Evolutionary conservation across 2,113 vertebrate species (phyloP), one percentile per base, ranked within the genome.

Genomic region (Microcebus lehilahytsara): DNA sequence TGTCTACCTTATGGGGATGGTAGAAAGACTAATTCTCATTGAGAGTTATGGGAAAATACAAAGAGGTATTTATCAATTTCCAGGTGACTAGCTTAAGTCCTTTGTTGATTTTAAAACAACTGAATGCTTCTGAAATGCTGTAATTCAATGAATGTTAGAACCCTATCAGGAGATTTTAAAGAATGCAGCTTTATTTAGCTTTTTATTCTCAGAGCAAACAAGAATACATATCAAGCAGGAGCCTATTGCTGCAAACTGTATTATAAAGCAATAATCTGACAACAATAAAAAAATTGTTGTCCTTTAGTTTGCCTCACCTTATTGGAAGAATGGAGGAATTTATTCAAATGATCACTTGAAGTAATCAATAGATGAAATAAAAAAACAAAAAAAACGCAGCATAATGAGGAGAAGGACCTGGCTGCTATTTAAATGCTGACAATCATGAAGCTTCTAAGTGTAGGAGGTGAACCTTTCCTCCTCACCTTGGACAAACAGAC

Each of bases 141-240:
- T 25, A 77, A 81, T 19, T 95, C 51, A 80, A 79, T 17, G 6
- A 87, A 5, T 87, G 22, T 83, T 37, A 96, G 85, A 96, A 72
- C 32, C 32, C 37, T 69, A 25, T 22, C 34, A 64, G 46, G 74
- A 80, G 69, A 51, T 90, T 92, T 94, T 72, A 88, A 97, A 90
- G 3, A 88, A 91, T 80, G 25, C 19, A 93, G 17, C 72, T 90
- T 46, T 96, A 85, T 58, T 89, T 91, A 86, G 56, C n/a, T 11
- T 88, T 84, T 71, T 72, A 89, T 9, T 91, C 53, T 89, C 30
- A 62, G 58, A 91, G 53, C 34, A 95, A 93, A 88, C 6, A 96
- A 92, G 56, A 89, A 89, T 79, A 95, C 85, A 75, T 91, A 87
- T n/a, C 53, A 78, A 56, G 19, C 8, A 42, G 40, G 3, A 96